Evolutionary conservation across 2,113 vertebrate species (phyloP).

Genomic region (Cygnus buccinator): DNA sequence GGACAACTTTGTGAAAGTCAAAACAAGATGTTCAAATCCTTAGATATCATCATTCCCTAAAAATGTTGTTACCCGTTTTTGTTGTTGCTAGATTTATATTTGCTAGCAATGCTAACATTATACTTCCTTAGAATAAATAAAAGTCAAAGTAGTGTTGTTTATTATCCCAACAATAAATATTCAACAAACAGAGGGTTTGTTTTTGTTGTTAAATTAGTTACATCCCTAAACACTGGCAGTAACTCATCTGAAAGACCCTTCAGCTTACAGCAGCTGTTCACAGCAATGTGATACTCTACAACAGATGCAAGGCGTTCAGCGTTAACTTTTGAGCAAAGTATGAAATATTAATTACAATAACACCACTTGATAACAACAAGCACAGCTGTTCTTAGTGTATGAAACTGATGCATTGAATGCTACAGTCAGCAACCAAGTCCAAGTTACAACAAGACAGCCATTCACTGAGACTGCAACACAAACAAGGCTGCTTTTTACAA

Average conservation of each 20-base stretch:
- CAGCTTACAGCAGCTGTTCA: neutral
- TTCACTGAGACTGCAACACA: neutral
- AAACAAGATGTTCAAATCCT: neutral
- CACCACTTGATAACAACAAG: neutral
- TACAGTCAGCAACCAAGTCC: neutral
- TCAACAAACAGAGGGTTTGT: neutral
- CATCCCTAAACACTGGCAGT: neutral
- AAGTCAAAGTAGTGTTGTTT: neutral
- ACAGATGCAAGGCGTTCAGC: neutral
- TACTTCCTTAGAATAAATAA: neutral
- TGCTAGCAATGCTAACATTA: neutral
- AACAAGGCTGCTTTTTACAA: neutral
- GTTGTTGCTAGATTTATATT: neutral
- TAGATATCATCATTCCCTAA: neutral
- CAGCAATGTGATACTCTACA: neutral
- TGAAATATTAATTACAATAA: neutral
- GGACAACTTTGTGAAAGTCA: neutral
- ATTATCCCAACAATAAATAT: neutral
- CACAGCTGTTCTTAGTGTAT: neutral
- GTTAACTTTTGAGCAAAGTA: neutral
- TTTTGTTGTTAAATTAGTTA: neutral
- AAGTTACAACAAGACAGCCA: fast-evolving
- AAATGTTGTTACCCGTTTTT: neutral
- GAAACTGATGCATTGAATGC: neutral
- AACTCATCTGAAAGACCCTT: neutral